Conservation (phyloP, 2,797 vertebrate species). For the Kryptopterus vitreolus region DNA sequence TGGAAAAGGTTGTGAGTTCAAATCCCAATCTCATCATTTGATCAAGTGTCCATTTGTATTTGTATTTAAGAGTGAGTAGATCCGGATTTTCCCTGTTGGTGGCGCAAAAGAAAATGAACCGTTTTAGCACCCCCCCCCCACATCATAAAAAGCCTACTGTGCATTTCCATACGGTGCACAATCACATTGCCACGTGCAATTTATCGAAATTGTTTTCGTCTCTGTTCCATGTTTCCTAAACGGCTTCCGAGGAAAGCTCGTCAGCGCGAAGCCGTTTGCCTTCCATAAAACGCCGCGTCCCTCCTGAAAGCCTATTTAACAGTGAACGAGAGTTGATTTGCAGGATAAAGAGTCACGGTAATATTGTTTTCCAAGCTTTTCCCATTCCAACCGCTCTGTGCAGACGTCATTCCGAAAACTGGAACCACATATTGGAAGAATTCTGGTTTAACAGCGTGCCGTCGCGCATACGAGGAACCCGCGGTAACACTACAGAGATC, state of each 20-base stretch:
- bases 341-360: background rate
- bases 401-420: background rate
- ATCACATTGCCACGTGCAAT: background rate
- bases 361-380: background rate
- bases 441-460: too few species aligned
- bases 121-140: too few species aligned
- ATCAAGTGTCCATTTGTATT: too few species aligned
- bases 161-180: background rate
- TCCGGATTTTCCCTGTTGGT: background rate
- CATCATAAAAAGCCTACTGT: background rate
- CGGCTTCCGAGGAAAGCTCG: too few species aligned
- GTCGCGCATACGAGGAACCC: too few species aligned
- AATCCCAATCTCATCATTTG: too few species aligned
- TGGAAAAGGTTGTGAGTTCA: too few species aligned
- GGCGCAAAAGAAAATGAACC: background rate
- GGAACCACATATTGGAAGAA: background rate
- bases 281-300: background rate
- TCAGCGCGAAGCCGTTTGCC: background rate
- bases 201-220: background rate
- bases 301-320: background rate
- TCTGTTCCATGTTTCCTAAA: background rate
- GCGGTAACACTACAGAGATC: constrained; percentile 8
- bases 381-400: background rate
- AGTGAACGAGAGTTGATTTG: background rate
- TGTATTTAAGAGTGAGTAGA: too few species aligned